Evolutionary conservation across 2,888 invertebrate species (phyloP), one percentile per base, ranked within the genome.

Genomic region (Andrena trimmerana): DNA sequence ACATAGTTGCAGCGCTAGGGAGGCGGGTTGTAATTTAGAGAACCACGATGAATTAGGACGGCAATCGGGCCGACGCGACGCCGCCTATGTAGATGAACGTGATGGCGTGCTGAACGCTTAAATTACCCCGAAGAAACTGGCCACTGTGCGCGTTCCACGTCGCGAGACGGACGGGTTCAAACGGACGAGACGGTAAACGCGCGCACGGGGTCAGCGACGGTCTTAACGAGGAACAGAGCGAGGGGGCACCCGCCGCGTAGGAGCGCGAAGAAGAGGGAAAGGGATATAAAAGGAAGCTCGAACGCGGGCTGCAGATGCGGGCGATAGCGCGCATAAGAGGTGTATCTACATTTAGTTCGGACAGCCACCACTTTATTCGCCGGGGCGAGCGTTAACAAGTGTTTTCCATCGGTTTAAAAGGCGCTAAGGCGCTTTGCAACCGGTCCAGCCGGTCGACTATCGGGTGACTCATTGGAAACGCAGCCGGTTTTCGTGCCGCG

Each of bases 291-390:
- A 78, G 81, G 72, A 78, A 81, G 81, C 68, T 79, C 67, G 86
- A 78, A 68, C 81, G 83, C 82, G 85, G 86, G 69, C 86, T 10
- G 86, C 86, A 91, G 92, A 91, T 91, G 92, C 88, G 86, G 90
- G 90, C 90, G 93, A 93, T 92, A 92, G 90, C 89, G 90, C 90
- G 91, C 90, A 92, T 92, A 93, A 92, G 92, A 90, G 92, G 90
- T 91, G 92, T 91, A 92, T 92, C 92, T 92, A 91, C 92, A 92
- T 93, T 92, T 89, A 91, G 91, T 90, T 90, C 88, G 91, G 92
- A 92, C 90, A 92, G 93, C 88, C 92, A 91, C 89, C 91, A 91
- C 92, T 92, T 93, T 92, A 93, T 93, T 92, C 91, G 88, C 88
- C 86, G 86, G 87, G 80, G 86, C 80, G 86, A 90, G 90, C 90